Conservation (phyloP, 1,140 invertebrate species). For the Planococcus citri region DNA sequence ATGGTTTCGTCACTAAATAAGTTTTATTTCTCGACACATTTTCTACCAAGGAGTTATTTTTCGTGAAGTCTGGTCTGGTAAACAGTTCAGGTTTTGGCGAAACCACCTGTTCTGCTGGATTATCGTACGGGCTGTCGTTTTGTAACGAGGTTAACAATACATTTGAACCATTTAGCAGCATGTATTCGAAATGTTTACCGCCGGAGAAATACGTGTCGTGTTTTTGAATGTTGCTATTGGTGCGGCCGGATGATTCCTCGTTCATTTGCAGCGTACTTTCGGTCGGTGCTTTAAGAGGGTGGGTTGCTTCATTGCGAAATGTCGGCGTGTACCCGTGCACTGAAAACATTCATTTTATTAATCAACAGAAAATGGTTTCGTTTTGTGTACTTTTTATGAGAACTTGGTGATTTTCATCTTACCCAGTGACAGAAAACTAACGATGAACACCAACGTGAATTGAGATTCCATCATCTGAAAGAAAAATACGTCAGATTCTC, state of each 20-base stretch:
- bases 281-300: slow-evolving; percentile 23
- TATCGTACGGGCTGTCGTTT: not conserved
- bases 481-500: not conserved
- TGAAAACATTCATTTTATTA: not conserved
- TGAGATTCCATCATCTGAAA: not conserved
- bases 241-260: slow-evolving; percentile 12
- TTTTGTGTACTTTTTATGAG: no score
- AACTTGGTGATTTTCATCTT: not conserved
- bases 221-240: slow-evolving; percentile 20
- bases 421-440: not conserved
- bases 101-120: not conserved
- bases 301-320: slow-evolving; percentile 23
- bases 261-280: slow-evolving; percentile 21
- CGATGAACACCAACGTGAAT: not conserved
- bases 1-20: not conserved
- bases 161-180: not conserved
- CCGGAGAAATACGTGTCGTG: not conserved
- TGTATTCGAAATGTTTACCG: slow-evolving; percentile 10
- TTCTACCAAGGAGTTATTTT: not conserved
- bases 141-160: slow-evolving; percentile 1
- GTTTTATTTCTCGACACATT: not conserved
- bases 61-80: not conserved
- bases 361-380: not conserved
- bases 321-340: slow-evolving; percentile 18
- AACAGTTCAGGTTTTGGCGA: not conserved